Evolutionary conservation across 2,797 vertebrate genomes (phyloP), one percentile per base, ranked within the genome.

Genomic region (Serranus cabrilla): DNA sequence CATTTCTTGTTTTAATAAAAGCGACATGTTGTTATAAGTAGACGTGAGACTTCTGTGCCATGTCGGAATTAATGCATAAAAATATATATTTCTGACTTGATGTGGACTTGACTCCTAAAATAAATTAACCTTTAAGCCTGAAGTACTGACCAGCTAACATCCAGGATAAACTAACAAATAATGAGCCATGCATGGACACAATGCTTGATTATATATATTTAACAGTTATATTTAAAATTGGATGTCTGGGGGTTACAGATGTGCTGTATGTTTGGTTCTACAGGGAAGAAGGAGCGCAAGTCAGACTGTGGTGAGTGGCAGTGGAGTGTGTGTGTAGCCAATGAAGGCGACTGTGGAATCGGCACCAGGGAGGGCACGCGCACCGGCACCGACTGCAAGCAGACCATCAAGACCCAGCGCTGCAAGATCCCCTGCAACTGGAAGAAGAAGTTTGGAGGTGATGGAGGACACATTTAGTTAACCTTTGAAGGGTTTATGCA

Each of bases 371-470:
- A 99, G 90, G 98, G 98, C 40, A 99, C 97, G 0, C 96, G 98
- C 21, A 93, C 94, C 0, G 98, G 98, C 18, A 95, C 92, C 0
- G 97, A 98, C 85, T 99, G 98, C 91, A 99, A 98, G 11, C 97
- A 98, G 85, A 99, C 96, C 89, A 97, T 98, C 87, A 99, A 99
- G 95, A 99, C 97, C 39, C 98, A 99, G 78, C 97, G 97, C 86
- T 99, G 98, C 89, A 99, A 99, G 94, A 99, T 99, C 87, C 98
- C 98, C 52, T 99, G 98, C 94, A 98, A 99, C 94, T 99, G 98
- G 98, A 99, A 99, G 93, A 99, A 99, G 89, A 97, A 97, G 79
- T 99, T 99, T 73, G 98, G 98, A 96, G 98, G 98, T 98, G 70
- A 93, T 76, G 11, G 11, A 21, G n/a, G 4, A 16, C 5, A 11